Base-by-base conservation (phyloP, 1,140 invertebrate species). In the Trichomalopsis sarcophagae region DNA sequence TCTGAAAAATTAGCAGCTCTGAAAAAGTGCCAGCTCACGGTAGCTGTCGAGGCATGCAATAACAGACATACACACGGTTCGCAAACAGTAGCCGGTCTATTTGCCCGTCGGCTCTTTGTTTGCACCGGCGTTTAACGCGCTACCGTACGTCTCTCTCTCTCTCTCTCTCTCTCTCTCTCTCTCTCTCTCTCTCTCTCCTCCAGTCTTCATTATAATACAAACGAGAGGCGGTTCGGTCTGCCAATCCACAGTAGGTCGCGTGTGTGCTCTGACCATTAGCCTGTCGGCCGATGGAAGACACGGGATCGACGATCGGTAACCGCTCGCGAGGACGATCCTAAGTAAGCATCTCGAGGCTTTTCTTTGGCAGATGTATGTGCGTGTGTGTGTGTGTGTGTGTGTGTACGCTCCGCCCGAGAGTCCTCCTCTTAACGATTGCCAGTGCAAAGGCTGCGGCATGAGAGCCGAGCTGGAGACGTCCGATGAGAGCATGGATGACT, bases 1-100 rank as follows among this genome's bases (percentile, higher is more conserved):
- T 50, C 17, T 66, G 21, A 62, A 75, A 62, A 84, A 84, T 84
- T 84, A 84, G 77, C 83, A 84, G n/a, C n/a, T 80, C 14, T 80
- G 83, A 84, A 80, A 84, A 84, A 68, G 27, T 44, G 27, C 30
- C 33, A n/a, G 23, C 44, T 33, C 14, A 13, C 82, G 30, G 76
- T 55, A 84, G 76, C 75, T 27, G 23, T 27, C 27, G 1, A 27
- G 27, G 30, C 73, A 33, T 30, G 30, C 66, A 44, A 80, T 80
- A 47, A 66, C n/a, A 62, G 30, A 33, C 68, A 66, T 33, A 36
- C 2, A 36, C 33, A 5, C 33, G 36, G 14, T 13, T 36, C 80
- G 23, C 21, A 21, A 62, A 62, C 55, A 62, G 55, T 62, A 62
- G 55, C 55, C 55, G 55, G 47, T 40, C 36, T 47, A 71, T 44